Base-by-base conservation (phyloP, 1,140 invertebrate species). In the Adelges cooleyi region DNA sequence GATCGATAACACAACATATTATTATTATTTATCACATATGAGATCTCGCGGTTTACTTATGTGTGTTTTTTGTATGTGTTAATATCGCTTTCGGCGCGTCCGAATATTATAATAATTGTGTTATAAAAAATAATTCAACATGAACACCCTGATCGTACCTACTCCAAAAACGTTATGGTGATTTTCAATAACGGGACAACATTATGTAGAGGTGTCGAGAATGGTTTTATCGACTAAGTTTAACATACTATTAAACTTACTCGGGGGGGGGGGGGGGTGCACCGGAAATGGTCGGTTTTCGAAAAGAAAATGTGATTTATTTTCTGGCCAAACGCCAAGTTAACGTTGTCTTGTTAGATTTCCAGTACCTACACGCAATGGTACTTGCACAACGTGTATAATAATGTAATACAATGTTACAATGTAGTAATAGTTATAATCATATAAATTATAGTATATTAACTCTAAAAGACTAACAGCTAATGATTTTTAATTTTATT, bases 391-490 rank as follows among this genome's bases (percentile, higher is more conserved):
- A 59, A 59, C 54, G 46, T 46, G 23, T 46, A 59, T 59, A 25
- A 25, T 56, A 46, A 59, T 46, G 23, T 46, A 46, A 27, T 44
- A 44, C 53, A 59, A 59, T n/a, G n/a, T n/a, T n/a, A n/a, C n/a
- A n/a, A n/a, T n/a, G n/a, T n/a, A n/a, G n/a, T n/a, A n/a, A n/a
- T n/a, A n/a, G n/a, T n/a, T n/a, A n/a, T 59, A 59, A 27, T 59
- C 40, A 27, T 27, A 27, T 44, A 33, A 6, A 33, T 33, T 33
- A 40, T 40, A 33, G 29, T 46, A 48, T 62, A 48, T 48, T 62
- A 62, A 62, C 46, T 17, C 56, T 62, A 62, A 59, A 46, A 62
- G 23, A 62, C 56, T 62, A 62, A 62, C 42, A n/a, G 46, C 56
- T 62, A 62, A 62, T 62, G 56, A 62, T 62, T 62, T 44, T 62